These are phyloP conservation scores for Paramuricea clavata DNA, from an alignment of 92 coral and sea anemone genomes.

Conservation along the genomic window DNA sequence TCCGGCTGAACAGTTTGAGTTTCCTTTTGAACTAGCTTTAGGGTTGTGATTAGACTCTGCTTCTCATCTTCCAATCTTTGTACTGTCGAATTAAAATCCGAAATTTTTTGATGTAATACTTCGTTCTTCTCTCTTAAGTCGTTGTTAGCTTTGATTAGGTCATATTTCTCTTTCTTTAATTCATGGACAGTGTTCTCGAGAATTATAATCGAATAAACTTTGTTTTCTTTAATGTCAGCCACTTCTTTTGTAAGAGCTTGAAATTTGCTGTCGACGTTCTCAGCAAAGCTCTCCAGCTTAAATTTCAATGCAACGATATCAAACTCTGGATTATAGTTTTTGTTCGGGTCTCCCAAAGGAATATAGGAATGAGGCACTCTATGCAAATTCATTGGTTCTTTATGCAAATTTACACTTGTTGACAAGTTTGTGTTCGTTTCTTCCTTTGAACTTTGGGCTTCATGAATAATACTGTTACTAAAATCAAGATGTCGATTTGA, in stretches of 20 bases:
- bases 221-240: background rate
- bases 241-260: too few relatives aligned
- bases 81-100: too few relatives aligned
- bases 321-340: background rate
- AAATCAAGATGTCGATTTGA: background rate
- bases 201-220: background rate
- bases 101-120: too few relatives aligned
- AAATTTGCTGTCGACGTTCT: background rate
- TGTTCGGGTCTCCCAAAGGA: background rate
- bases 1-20: too few relatives aligned
- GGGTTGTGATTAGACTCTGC: too few relatives aligned
- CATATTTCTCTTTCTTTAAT: background rate
- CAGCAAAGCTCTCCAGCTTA: background rate
- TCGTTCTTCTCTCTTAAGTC: background rate
- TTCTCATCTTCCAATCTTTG: too few relatives aligned
- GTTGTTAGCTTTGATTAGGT: background rate
- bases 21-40: too few relatives aligned
- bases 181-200: background rate
- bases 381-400: background rate
- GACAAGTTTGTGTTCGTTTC: conserved; percentile 2
- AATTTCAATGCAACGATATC: background rate
- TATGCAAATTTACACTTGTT: background rate
- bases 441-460: background rate
- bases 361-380: background rate
- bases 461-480: background rate